Evolutionary conservation across 1,140 invertebrate genomes (phyloP), one percentile per base, ranked within the genome.

Genomic region (Propsilocerus akamusi): DNA sequence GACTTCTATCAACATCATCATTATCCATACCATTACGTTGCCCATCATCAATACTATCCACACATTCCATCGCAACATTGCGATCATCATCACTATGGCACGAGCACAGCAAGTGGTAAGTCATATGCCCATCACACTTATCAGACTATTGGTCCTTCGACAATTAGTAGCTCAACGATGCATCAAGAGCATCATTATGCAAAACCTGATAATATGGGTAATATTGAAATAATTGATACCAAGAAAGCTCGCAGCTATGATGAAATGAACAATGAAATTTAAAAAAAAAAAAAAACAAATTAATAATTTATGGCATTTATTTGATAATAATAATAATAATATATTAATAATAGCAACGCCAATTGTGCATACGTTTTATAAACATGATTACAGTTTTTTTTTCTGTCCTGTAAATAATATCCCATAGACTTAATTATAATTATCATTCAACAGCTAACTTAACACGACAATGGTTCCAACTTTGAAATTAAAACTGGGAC

Each of bases 1-100:
- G 34, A 41, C 11, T 41, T 41, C 17, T 41, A 41, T 41, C 34
- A 41, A 17, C 34, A 41, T n/a, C n/a, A n/a, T 41, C 34, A 41
- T 41, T 41, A 20, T 20, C 34, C 34, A 41, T 41, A 41, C 17
- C 34, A 41, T 20, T 41, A 7, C 5, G 34, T 41, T 41, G n/a
- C 34, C 5, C 34, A 41, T 41, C 34, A 41, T 41, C 34, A 41
- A 41, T 41, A 41, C 10, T 41, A 41, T 41, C 34, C 34, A 20
- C 34, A 37, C 28, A 30, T n/a, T 11, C 10, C 28, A 6, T n/a
- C 28, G n/a, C 28, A 30, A 8, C 10, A 30, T 41, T 41, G 34
- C 22, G 34, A 41, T 41, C 34, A 41, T 41, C 34, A 30, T 30
- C 28, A 41, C 11, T 41, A 41, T 41, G 34, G 34, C 17, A 41